These are phyloP conservation scores for Crypturellus tataupa DNA, from an alignment of 2,797 vertebrate genomes.

Conservation along the genomic window DNA sequence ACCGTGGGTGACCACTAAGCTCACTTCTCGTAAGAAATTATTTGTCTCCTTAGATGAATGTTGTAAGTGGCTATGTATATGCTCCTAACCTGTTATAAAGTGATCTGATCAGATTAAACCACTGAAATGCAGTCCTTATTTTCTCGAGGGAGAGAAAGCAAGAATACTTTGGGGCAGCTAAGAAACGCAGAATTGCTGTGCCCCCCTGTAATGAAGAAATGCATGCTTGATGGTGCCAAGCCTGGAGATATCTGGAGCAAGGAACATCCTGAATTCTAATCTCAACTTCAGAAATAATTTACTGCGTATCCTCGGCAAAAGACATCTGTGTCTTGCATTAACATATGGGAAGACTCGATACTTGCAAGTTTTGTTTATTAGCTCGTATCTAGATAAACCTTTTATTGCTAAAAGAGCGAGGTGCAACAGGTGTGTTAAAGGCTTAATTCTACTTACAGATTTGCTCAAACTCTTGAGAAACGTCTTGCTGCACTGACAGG, in stretches of 20 bases:
- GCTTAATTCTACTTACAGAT: background rate
- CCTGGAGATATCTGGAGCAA: background rate
- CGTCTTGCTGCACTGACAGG: fast-evolving
- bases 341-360: background rate
- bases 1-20: background rate
- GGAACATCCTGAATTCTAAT: background rate
- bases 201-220: background rate
- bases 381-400: background rate
- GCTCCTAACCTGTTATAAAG: background rate
- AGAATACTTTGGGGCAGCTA: background rate
- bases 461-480: background rate
- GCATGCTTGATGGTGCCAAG: background rate
- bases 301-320: background rate
- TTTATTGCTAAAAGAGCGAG: background rate
- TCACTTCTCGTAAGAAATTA: background rate
- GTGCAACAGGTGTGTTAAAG: background rate
- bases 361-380: background rate
- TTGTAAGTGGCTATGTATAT: background rate
- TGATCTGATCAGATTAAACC: conserved; percentile 23
- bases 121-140: background rate
- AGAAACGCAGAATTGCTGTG: background rate
- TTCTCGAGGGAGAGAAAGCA: background rate
- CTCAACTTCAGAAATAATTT: background rate
- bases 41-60: conserved; percentile 13
- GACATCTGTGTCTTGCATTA: background rate